Evolutionary conservation across 2,797 vertebrate species (phyloP), one percentile per base, ranked within the genome.

Genomic region (Phalanger gymnotis): DNA sequence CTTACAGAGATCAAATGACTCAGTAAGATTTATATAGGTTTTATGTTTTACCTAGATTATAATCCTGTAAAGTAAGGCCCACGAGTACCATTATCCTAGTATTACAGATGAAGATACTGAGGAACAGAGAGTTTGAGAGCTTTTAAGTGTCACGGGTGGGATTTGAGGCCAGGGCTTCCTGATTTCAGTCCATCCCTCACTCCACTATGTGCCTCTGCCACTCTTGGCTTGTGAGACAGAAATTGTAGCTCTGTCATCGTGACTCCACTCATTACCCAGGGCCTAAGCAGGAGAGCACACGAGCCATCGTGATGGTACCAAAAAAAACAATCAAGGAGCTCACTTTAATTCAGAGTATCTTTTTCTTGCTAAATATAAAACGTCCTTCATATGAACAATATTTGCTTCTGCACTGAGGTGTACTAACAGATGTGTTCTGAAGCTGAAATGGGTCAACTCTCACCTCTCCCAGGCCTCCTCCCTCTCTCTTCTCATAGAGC

Each of bases 231-330:
- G 9, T 40, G 94, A 92, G 95, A 34, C 90, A 95, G 54, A 92
- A 90, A 95, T 95, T 95, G 87, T 73, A 96, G 54, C 52, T 95
- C 95, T 92, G 90, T 96, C 95, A 94, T 95, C 96, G 94, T 55
- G 54, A 92, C 53, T 95, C n/a, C 90, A 92, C 53, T 90, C 54
- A 47, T 91, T 95, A 66, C n/a, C 61, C 40, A 93, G 52, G 81
- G 61, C 91, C 96, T 92, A 94, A 81, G 92, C 53, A 95, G 66
- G 94, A 92, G 94, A 61, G 40, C 73, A 47, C 40, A 81, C 22
- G 73, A 81, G 73, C 40, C 40, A 47, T 81, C 73, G 22, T 47
- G 22, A 81, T 25, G 73, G 9, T 27, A 47, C 73, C 73, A 13
- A 31, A 61, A 61, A 73, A 73, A n/a, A 0, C 31, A 31, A 53